Evolutionary conservation across 2,888 invertebrate species (phyloP).

Genomic region (Cetonia aurata): DNA sequence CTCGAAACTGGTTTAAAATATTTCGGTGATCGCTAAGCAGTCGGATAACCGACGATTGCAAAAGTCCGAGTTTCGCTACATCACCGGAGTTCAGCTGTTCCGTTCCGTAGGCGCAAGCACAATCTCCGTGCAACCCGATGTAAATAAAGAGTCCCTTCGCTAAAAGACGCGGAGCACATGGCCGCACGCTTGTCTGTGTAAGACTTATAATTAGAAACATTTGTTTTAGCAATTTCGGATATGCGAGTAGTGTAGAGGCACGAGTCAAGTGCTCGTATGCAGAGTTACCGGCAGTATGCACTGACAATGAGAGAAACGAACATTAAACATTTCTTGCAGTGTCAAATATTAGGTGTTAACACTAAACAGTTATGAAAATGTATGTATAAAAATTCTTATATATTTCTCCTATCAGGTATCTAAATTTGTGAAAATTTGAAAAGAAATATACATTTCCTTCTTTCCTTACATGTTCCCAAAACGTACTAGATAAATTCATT

Average conservation of each 20-base stretch:
- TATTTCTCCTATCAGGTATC: too few relatives aligned
- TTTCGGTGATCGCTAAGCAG: too few relatives aligned
- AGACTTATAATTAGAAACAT: constrained; percentile 31
- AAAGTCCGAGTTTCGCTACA: constrained; percentile 5
- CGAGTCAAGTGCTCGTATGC: neutral
- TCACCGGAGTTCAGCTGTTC: neutral
- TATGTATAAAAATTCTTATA: too few relatives aligned
- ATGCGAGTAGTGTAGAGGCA: neutral
- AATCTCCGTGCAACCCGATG: neutral
- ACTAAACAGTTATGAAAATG: too few relatives aligned
- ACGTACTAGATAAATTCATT: too few relatives aligned
- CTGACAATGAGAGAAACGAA: neutral
- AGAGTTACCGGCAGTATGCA: neutral
- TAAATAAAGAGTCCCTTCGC: constrained; percentile 22
- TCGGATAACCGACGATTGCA: neutral
- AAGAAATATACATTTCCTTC: too few relatives aligned
- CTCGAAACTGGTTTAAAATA: too few relatives aligned
- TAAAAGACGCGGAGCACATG: constrained; percentile 26
- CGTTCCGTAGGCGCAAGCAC: neutral
- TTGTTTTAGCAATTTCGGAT: constrained; percentile 34
- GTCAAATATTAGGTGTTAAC: too few relatives aligned
- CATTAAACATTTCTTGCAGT: too few relatives aligned
- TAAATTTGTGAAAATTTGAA: too few relatives aligned
- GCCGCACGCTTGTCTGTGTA: neutral
- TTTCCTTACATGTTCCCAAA: too few relatives aligned